Evolutionary conservation across 2,888 invertebrate genomes (phyloP).

Genomic region (Hartigia nigra): DNA sequence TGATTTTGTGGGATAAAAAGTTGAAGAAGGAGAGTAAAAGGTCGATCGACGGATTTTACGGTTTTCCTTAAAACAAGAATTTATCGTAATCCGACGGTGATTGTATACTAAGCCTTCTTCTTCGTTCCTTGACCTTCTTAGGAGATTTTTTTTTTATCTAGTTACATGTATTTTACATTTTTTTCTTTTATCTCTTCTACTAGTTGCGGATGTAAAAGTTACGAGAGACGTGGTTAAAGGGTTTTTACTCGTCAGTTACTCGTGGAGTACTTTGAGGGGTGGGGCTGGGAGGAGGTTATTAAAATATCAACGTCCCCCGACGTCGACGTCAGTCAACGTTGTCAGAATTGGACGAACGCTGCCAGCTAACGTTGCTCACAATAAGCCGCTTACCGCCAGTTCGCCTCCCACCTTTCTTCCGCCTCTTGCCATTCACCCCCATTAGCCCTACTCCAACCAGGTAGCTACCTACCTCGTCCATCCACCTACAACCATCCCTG

Average conservation of each 20-base stretch:
- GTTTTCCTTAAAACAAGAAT: not conserved
- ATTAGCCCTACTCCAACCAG: conserved; percentile 3
- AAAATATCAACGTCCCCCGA: conserved; percentile 2
- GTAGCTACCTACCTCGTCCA: not conserved
- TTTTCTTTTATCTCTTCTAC: not conserved
- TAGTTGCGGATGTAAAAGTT: not conserved
- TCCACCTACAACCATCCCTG: not conserved
- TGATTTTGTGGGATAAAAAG: not conserved
- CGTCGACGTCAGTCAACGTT: conserved; percentile 10
- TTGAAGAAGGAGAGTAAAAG: not conserved
- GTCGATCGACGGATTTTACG: not conserved
- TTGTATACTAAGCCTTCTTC: not conserved
- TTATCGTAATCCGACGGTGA: not conserved
- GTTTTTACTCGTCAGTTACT: not conserved
- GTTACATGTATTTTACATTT: not conserved
- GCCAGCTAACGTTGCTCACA: conserved; percentile 27
- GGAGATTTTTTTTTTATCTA: too few relatives aligned
- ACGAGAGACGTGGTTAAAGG: not conserved
- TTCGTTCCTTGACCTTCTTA: not conserved
- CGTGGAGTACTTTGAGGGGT: not conserved
- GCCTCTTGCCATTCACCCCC: conserved; percentile 18
- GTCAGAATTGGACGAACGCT: conserved; percentile 16
- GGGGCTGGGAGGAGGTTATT: not conserved
- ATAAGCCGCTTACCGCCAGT: conserved; percentile 35
- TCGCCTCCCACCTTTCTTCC: conserved; percentile 3